Conservation (phyloP, 2,888 invertebrate species). For the Leptothorax acervorum region DNA sequence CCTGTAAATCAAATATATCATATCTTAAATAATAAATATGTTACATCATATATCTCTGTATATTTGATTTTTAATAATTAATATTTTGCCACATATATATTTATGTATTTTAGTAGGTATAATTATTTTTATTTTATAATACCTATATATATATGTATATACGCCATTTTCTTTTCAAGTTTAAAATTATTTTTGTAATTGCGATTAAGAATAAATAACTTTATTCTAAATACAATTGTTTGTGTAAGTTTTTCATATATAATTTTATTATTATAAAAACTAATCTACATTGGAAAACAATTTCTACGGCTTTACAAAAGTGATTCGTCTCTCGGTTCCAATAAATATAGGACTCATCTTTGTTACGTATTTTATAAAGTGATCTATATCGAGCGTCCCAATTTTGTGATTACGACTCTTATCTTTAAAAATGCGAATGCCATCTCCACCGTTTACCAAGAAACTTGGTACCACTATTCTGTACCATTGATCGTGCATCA, state of each 20-base stretch:
- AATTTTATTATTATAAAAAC: neutral
- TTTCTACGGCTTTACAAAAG: slow-evolving; percentile 77
- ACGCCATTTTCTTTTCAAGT: too few relatives aligned
- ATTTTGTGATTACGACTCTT: slow-evolving; percentile 86
- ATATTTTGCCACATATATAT: too few relatives aligned
- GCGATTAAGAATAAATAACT: too few relatives aligned
- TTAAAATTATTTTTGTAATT: too few relatives aligned
- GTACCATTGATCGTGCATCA: slow-evolving; percentile 88
- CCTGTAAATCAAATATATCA: neutral
- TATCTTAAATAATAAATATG: neutral
- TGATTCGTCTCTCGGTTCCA: slow-evolving; percentile 87
- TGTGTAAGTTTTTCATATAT: neutral
- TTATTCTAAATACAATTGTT: too few relatives aligned
- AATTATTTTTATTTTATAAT: neutral
- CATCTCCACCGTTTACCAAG: slow-evolving; percentile 89
- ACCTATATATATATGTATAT: too few relatives aligned
- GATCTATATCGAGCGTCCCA: slow-evolving; percentile 87
- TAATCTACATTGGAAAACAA: neutral
- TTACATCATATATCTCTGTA: neutral
- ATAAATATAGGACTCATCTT: slow-evolving; percentile 86
- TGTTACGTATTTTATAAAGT: slow-evolving; percentile 86
- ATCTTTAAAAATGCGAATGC: slow-evolving; percentile 87
- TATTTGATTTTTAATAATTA: too few relatives aligned
- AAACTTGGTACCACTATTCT: slow-evolving; percentile 87
- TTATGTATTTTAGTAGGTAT: too few relatives aligned